A percentile compares a stretch with the other conserved stretches of the same genome.
Conservation (phyloP, 2,113 vertebrate genomes). For the Capreolus pygargus region DNA sequence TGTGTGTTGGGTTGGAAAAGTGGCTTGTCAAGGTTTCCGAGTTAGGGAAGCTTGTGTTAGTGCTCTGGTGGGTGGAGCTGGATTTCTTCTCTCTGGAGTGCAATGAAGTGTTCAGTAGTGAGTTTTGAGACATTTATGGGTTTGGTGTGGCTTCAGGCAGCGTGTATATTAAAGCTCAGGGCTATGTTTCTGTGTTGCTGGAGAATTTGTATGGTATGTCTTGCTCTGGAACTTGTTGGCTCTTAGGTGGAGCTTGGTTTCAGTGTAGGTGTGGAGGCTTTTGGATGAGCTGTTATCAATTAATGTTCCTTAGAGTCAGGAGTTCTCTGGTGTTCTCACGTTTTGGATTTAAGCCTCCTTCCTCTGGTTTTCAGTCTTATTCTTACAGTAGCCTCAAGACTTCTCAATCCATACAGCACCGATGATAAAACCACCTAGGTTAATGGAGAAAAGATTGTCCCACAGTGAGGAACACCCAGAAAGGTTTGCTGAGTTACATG, state of each 20-base stretch:
- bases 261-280: background rate
- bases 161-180: background rate
- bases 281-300: background rate
- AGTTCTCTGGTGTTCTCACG: background rate
- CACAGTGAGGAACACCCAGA: background rate
- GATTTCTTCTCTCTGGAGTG: background rate
- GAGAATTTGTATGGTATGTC: background rate
- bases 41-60: background rate
- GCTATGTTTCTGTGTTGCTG: background rate
- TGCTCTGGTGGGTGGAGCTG: background rate
- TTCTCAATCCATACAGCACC: background rate
- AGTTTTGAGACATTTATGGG: background rate
- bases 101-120: background rate
- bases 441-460: background rate
- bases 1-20: background rate
- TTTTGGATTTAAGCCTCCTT: background rate
- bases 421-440: background rate
- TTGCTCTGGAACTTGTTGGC: background rate
- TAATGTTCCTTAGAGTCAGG: background rate
- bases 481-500: background rate
- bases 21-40: background rate
- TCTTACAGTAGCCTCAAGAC: background rate
- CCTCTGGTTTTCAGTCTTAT: background rate
- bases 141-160: background rate
- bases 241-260: background rate